Base-by-base conservation (phyloP, 2,113 vertebrate species). In the Atlantisia rogersi region DNA sequence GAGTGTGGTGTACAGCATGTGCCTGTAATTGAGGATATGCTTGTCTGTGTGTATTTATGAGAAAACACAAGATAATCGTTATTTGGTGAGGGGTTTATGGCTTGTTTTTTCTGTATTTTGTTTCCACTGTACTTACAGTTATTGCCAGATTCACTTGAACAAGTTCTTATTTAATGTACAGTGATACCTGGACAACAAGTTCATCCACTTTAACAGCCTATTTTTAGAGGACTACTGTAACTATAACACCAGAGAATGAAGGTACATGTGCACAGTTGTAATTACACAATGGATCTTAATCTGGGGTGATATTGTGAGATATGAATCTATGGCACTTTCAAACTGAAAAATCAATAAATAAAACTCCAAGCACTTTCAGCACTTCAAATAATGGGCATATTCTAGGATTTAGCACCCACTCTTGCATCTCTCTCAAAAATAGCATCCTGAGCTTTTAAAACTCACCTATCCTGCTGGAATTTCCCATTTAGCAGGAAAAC, bases 321-420 rank as follows among this genome's bases (percentile, higher is more conserved):
- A 83, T 12, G 90, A 90, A 90, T 95, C 92, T 91, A 42, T 89
- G 82, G 76, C 94, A 71, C 92, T 98, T 98, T 94, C n/a, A 25
- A 21, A 78, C 71, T 39, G 58, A 60, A 93, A 92, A 96, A 95
- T 97, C 95, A 93, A 82, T 96, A 94, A 92, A 35, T 35, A 90
- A 93, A 96, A 92, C 55, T 95, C 93, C 7, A n/a, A 56, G 83
- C 64, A 5, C 69, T 88, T 79, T 85, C 74, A 86, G 40, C 32
- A 39, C 75, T 78, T 48, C 39, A 40, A 58, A 67, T 94, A 89
- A 89, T 69, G 94, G 94, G 24, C 58, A 46, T 82, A 40, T 82
- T 71, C 70, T 69, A 82, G 74, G 88, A 91, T 94, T 90, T 90
- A 96, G 95, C 88, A 71, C 71, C 63, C 46, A 48, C 65, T 82